Conservation (phyloP, 2,888 invertebrate genomes). For the Netelia fuscicornis region DNA sequence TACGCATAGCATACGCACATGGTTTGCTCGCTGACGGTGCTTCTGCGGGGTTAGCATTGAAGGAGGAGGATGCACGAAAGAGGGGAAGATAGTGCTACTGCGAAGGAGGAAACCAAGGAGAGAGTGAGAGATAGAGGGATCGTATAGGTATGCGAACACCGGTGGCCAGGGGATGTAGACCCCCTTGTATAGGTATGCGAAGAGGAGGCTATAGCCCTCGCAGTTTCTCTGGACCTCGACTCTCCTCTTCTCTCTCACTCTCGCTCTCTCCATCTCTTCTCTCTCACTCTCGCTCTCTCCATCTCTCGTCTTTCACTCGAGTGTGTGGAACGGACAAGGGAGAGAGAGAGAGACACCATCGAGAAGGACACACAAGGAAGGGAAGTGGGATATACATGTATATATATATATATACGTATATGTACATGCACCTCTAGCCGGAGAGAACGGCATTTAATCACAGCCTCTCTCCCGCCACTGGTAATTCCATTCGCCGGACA, state of each 20-base stretch:
- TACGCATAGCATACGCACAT: not conserved
- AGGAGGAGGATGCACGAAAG: conserved; percentile 34
- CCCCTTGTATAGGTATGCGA: conserved; percentile 72
- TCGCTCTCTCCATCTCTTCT: not conserved
- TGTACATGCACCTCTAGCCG: conserved; percentile 15
- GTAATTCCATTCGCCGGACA: conserved; percentile 76
- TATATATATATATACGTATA: conserved; percentile 13
- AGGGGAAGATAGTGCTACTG: not conserved
- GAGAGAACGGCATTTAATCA: conserved; percentile 67
- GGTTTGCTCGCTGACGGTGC: conserved; percentile 53
- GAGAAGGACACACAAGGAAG: conserved; percentile 5
- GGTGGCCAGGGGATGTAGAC: conserved; percentile 32
- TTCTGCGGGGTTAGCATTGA: conserved; percentile 28
- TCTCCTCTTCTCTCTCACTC: conserved; percentile 32
- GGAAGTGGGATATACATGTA: conserved; percentile 18
- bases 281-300: conserved; percentile 33
- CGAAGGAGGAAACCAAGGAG: conserved; percentile 35
- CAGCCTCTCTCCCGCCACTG: conserved; percentile 75
- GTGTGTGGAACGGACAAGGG: conserved; percentile 37
- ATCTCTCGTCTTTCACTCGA: conserved; percentile 29
- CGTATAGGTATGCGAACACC: conserved; percentile 74
- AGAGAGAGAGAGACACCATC: conserved; percentile 5
- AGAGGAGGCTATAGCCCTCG: conserved; percentile 30
- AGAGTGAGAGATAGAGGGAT: conserved; percentile 49
- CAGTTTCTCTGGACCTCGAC: conserved; percentile 48